phyloP scores from a whole-genome alignment of 2,113 vertebrate species.

The Sinocyclocheilus grahami region DNA sequence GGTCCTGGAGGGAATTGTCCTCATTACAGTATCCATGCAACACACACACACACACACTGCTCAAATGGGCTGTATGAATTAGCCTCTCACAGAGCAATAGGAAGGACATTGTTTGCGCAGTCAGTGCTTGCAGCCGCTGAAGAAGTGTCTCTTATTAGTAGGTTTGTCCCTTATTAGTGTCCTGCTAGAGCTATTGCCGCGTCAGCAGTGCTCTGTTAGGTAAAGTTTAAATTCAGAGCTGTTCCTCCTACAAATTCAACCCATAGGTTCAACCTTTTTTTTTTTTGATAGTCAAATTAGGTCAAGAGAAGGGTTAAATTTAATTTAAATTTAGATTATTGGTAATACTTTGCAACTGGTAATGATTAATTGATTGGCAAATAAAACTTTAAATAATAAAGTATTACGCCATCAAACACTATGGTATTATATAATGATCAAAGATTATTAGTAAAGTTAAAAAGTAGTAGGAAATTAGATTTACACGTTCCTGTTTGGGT shows the following conservation, averaged over 20 bases:
- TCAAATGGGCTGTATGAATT: conserved; percentile 53
- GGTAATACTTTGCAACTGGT: background rate
- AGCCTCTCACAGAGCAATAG: conserved; percentile 63
- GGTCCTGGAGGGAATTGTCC: conserved; percentile 58
- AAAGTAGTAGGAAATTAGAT: too few species aligned
- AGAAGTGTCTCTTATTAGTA: conserved; percentile 56
- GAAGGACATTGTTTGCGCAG: conserved; percentile 56
- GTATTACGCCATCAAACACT: too few species aligned
- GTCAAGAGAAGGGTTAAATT: background rate
- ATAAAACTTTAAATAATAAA: too few species aligned
- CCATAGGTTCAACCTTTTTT: background rate
- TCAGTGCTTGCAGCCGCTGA: conserved; percentile 60
- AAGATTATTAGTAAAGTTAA: too few species aligned
- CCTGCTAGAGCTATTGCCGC: conserved; percentile 26
- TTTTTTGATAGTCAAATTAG: background rate
- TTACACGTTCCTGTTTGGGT: too few species aligned
- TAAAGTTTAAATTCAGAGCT: background rate
- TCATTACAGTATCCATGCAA: conserved; percentile 45
- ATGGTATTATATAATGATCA: too few species aligned
- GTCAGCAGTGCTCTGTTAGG: background rate
- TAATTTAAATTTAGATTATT: background rate
- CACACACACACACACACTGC: background rate
- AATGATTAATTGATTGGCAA: too few species aligned
- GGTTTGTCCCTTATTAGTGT: conserved; percentile 33
- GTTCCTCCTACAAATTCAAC: background rate